Conservation (phyloP, 2,797 vertebrate genomes). For the Gadopsis marmoratus region DNA sequence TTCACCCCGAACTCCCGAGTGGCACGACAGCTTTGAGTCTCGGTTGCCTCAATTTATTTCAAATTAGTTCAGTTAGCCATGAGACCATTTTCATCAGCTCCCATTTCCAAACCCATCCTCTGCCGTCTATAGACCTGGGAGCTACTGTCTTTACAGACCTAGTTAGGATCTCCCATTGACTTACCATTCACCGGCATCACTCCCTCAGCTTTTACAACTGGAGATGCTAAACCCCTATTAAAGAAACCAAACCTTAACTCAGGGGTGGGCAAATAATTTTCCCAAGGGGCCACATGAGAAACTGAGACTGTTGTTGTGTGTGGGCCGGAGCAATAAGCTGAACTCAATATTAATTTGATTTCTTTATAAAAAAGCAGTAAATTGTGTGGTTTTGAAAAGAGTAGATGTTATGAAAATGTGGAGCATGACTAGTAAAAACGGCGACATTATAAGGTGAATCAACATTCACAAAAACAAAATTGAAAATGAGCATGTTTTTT, state of each 20-base stretch:
- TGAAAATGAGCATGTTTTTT: too few relatives aligned
- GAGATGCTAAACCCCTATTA: background rate
- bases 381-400: too few relatives aligned
- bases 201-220: background rate
- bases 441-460: too few relatives aligned
- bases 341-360: too few relatives aligned
- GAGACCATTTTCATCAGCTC: constrained; percentile 25
- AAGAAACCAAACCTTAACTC: background rate
- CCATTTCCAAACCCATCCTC: constrained; percentile 10
- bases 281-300: too few relatives aligned
- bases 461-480: too few relatives aligned
- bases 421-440: too few relatives aligned
- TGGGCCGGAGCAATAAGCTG: too few relatives aligned
- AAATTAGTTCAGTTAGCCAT: constrained; percentile 14
- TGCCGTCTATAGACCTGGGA: background rate
- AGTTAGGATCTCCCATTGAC: background rate
- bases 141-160: background rate
- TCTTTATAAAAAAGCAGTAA: too few relatives aligned
- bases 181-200: background rate
- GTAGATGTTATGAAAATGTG: too few relatives aligned
- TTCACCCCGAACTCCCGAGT: constrained; percentile 4
- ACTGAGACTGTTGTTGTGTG: too few relatives aligned
- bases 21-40: background rate
- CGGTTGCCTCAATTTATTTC: constrained; percentile 21
- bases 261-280: too few relatives aligned